These are phyloP conservation scores for Heterodera schachtii DNA, from an alignment of 1,140 invertebrate genomes.

Conservation along the genomic window DNA sequence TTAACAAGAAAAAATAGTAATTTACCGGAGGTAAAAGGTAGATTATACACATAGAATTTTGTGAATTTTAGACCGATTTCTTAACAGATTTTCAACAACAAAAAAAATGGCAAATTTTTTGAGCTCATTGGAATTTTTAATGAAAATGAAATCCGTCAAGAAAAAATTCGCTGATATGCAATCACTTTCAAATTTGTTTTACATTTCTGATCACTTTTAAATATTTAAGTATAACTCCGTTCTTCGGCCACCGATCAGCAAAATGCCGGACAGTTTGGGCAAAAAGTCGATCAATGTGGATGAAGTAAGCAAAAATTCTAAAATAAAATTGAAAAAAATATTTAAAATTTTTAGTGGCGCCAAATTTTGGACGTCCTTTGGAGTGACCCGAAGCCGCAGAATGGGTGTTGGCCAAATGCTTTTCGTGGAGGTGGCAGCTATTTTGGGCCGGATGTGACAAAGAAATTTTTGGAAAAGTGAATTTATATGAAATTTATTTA, in stretches of 20 bases:
- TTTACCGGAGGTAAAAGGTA: too few species aligned
- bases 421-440: conserved; percentile 85
- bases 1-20: too few species aligned
- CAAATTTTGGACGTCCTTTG: conserved; percentile 76
- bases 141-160: too few species aligned
- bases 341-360: conserved; percentile 55
- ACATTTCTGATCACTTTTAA: too few species aligned
- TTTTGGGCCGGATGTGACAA: conserved; percentile 85
- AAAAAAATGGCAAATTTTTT: too few species aligned
- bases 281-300: conserved; percentile 49
- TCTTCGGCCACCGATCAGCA: conserved; percentile 75
- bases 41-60: too few species aligned
- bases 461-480: conserved; percentile 74
- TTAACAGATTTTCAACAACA: too few species aligned
- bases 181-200: too few species aligned
- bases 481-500: conserved; percentile 1
- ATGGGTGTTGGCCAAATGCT: conserved; percentile 79
- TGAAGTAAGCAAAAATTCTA: conserved; percentile 33
- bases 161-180: too few species aligned
- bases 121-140: too few species aligned
- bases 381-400: conserved; percentile 80
- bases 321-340: not conserved
- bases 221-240: conserved; percentile 83
- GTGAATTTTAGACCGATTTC: too few species aligned
- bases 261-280: conserved; percentile 50